Conservation (phyloP, 2,797 vertebrate genomes). For the Sebastes taczanowskii region DNA sequence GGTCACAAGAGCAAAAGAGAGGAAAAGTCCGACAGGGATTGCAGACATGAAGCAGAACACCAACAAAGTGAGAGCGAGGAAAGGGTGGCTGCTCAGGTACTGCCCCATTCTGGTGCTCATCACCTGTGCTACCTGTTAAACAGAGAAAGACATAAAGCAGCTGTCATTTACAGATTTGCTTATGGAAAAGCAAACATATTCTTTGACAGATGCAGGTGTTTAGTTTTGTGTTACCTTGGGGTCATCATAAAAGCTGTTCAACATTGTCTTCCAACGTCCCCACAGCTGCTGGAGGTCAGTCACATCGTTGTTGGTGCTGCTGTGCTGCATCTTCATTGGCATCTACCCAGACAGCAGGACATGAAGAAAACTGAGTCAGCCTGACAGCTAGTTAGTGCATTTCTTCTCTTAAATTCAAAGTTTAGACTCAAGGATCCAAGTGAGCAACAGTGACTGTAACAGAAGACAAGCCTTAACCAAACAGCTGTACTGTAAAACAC, state of each 20-base stretch:
- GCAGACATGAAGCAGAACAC: constrained; percentile 56
- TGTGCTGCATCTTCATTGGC: constrained; percentile 43
- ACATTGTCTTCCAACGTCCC: constrained; percentile 8
- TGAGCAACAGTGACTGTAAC: background rate
- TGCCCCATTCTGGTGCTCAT: constrained; percentile 45
- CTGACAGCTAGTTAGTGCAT: background rate
- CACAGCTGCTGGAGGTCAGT: constrained; percentile 35
- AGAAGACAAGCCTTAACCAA: background rate
- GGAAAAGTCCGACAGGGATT: constrained; percentile 67
- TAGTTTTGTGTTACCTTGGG: constrained; percentile 43
- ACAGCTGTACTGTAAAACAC: background rate
- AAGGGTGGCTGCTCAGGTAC: constrained; percentile 62
- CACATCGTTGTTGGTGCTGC: background rate
- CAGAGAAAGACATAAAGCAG: background rate
- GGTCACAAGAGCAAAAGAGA: constrained; percentile 63
- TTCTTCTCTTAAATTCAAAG: background rate
- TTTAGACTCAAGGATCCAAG: background rate
- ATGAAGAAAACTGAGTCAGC: background rate
- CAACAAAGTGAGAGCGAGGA: constrained; percentile 45
- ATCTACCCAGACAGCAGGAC: background rate
- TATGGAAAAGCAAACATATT: background rate
- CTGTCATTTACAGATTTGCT: background rate
- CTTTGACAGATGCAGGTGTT: background rate
- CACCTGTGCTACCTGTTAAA: constrained; percentile 46
- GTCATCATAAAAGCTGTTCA: constrained; percentile 37